Evolutionary conservation across 2,888 invertebrate species (phyloP), one percentile per base, ranked within the genome.

Genomic region (Drosophila putrida): DNA sequence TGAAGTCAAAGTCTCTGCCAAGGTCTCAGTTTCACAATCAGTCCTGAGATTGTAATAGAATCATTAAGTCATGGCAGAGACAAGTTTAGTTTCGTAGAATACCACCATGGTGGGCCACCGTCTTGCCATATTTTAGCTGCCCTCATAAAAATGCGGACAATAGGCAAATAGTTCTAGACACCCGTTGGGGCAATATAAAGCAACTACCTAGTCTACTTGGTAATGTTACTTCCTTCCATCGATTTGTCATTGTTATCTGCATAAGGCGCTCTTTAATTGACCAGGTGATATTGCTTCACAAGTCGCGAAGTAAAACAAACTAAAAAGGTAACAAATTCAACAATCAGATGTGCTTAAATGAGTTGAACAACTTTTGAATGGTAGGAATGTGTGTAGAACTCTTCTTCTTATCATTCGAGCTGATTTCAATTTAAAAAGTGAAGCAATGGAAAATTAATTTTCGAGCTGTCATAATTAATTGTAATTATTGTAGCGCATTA

Each of bases 201-300:
- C 64, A 63, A 64, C 83, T 47, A 49, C 71, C 64, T 31, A 10
- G 15, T 11, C 2, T 38, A 39, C 57, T 6, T 39, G 13, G 33
- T 58, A 27, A 31, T 11, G 46, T 27, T 27, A 6, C 35, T 31
- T 10, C 46, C 8, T 38, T 3, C 11, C 20, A 31, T 13, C 3
- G 44, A 47, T 39, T 15, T 27, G 8, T 25, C 15, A 43, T 63
- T 35, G 44, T 65, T 68, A 85, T 88, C 88, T 88, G 86, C 82
- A 85, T 82, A 88, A 88, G 82, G 86, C 58, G 86, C 70, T 73
- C 60, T 44, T 31, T 78, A 88, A 82, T 88, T 80, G 80, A 61
- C 46, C 43, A 60, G 54, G 44, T 61, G 55, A 27, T 31, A 15
- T n/a, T 8, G 44, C 8, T 53, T 53, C 35, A 57, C 78, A 66